phyloP scores from a whole-genome alignment of 2,888 invertebrate species.

The Hipparchia sbordonii region DNA sequence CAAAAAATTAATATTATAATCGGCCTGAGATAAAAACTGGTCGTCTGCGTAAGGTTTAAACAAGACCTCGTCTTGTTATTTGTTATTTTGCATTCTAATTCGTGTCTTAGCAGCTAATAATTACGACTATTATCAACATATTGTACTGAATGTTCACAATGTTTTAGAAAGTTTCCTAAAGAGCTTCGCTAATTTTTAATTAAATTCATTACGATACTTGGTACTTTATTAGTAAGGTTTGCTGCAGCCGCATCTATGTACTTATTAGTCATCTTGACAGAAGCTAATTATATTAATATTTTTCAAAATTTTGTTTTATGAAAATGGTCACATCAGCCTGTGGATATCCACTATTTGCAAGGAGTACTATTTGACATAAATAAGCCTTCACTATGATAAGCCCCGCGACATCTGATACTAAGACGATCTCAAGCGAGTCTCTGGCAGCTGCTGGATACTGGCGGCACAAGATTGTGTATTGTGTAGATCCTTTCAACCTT shows the following conservation, averaged over 20 bases:
- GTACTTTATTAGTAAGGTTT: neutral
- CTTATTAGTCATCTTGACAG: neutral
- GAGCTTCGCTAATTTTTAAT: conserved; percentile 8
- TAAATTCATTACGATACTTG: neutral
- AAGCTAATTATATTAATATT: neutral
- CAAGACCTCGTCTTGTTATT: conserved; percentile 47
- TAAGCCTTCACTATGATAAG: too few relatives aligned
- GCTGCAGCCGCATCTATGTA: neutral
- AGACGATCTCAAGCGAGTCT: too few relatives aligned
- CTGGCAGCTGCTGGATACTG: too few relatives aligned
- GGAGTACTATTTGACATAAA: too few relatives aligned
- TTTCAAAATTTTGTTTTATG: neutral
- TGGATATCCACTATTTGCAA: neutral
- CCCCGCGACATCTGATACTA: too few relatives aligned
- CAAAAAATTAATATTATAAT: neutral
- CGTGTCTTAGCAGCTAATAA: conserved; percentile 20
- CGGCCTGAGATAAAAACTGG: neutral
- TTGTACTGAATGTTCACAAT: neutral
- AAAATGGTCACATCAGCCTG: neutral
- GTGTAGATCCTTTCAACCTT: too few relatives aligned
- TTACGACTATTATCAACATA: conserved; percentile 17
- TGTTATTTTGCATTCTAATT: conserved; percentile 32
- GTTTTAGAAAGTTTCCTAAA: conserved; percentile 14
- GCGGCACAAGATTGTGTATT: too few relatives aligned
- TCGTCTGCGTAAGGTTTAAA: conserved; percentile 41